Evolutionary conservation across 2,113 vertebrate genomes (phyloP).

Genomic region (Sylvilagus bachmani): DNA sequence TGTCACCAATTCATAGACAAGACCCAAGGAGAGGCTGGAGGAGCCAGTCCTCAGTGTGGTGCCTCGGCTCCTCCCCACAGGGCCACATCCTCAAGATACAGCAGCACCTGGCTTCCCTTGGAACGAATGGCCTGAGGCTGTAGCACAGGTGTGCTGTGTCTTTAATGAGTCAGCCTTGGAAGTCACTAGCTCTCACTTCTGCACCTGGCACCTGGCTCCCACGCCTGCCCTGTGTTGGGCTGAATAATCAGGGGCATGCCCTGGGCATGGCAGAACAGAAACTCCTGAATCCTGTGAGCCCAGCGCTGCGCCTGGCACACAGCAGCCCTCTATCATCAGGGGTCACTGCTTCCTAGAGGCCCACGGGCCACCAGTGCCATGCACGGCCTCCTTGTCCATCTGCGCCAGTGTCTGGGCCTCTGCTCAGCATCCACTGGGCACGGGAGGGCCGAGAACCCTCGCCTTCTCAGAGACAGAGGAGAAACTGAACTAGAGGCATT

Average conservation of each 20-base stretch:
- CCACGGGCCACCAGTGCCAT: background rate
- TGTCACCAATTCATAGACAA: no score
- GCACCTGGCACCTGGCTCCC: background rate
- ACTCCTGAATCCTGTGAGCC: background rate
- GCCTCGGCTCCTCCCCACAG: no score
- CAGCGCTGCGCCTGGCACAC: background rate
- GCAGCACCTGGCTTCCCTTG: background rate
- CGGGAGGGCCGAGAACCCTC: background rate
- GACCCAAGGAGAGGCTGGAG: background rate
- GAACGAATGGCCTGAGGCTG: no score
- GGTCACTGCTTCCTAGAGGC: background rate
- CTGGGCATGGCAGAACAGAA: background rate
- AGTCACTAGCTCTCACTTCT: background rate
- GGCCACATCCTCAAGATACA: background rate
- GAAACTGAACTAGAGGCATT: slow-evolving; percentile 60
- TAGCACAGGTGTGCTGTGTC: background rate
- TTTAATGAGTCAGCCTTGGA: background rate
- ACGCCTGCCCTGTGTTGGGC: background rate
- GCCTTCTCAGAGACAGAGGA: background rate
- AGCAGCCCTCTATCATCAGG: fast-evolving
- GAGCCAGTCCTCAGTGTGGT: background rate
- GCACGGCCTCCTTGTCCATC: background rate
- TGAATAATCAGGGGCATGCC: background rate
- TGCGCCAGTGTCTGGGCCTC: background rate
- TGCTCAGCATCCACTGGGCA: background rate